A percentile compares a stretch with the other conserved stretches of the same genome.
Evolutionary conservation across 2,888 invertebrate genomes (phyloP).

Genomic region (Argynnis bischoffii): DNA sequence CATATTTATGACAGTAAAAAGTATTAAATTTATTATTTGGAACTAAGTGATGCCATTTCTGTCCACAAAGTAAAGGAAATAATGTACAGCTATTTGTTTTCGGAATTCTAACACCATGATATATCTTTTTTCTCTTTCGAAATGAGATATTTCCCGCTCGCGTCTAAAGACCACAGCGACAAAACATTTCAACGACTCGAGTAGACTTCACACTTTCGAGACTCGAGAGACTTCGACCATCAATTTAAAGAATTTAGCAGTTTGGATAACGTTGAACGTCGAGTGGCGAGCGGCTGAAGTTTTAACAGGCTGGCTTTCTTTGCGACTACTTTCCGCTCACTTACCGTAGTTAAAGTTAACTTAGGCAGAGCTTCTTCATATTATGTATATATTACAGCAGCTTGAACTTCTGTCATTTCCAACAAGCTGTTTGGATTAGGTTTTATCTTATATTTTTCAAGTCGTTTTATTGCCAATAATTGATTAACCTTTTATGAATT

Average conservation of each 20-base stretch:
- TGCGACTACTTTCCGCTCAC: slow-evolving; percentile 15
- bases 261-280: slow-evolving; percentile 23
- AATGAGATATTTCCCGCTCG: slow-evolving; percentile 9
- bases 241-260: slow-evolving; percentile 33
- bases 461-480: background rate
- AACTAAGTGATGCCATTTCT: too few relatives aligned
- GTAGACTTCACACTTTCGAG: slow-evolving; percentile 7
- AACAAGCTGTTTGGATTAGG: background rate
- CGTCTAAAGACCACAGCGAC: slow-evolving; percentile 13
- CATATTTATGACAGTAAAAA: too few relatives aligned
- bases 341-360: slow-evolving; percentile 17
- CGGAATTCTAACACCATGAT: too few relatives aligned
- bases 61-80: too few relatives aligned
- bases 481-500: too few relatives aligned
- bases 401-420: slow-evolving; percentile 3
- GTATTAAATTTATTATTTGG: too few relatives aligned
- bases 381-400: slow-evolving; percentile 15
- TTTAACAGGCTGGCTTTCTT: slow-evolving; percentile 30
- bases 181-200: slow-evolving; percentile 31
- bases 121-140: background rate
- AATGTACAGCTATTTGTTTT: too few relatives aligned
- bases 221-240: slow-evolving; percentile 17
- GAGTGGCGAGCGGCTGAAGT: slow-evolving; percentile 22
- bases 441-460: background rate
- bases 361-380: background rate